These are phyloP conservation scores for Aphrocallistes beatrix DNA, from an alignment of 37 sponge, comb jelly and placozoan species.

Conservation along the genomic window DNA sequence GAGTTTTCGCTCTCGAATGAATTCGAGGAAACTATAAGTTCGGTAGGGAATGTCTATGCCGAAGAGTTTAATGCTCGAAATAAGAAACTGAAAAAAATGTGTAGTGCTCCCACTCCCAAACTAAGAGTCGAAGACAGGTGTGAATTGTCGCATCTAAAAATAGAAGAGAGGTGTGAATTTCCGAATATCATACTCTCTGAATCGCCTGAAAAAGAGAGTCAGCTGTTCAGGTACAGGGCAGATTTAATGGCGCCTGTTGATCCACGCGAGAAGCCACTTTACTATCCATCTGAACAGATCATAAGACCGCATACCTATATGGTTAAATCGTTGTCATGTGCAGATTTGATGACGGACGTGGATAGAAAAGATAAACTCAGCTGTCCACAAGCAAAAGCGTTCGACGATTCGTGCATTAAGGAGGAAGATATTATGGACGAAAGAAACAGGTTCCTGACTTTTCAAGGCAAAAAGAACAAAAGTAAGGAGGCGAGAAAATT, in stretches of 20 bases:
- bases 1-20: not conserved
- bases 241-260: not conserved
- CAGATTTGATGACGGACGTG: not conserved
- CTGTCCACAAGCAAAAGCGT: not conserved
- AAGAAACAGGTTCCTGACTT: not conserved
- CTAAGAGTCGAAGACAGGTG: too few relatives aligned
- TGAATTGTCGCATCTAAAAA: not conserved
- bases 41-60: not conserved
- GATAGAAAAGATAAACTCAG: not conserved
- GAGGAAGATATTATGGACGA: not conserved
- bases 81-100: not conserved
- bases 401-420: not conserved
- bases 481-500: not conserved
- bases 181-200: not conserved
- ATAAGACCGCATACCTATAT: too few relatives aligned
- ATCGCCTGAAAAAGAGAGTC: not conserved
- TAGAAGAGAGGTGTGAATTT: too few relatives aligned
- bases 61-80: not conserved
- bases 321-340: not conserved
- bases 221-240: too few relatives aligned
- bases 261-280: not conserved
- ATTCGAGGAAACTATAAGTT: too few relatives aligned
- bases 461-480: not conserved
- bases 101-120: too few relatives aligned
- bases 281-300: too few relatives aligned